Evolutionary conservation across 1,140 invertebrate genomes (phyloP), one percentile per base, ranked within the genome.

Genomic region (Muscidifurax raptorellus): DNA sequence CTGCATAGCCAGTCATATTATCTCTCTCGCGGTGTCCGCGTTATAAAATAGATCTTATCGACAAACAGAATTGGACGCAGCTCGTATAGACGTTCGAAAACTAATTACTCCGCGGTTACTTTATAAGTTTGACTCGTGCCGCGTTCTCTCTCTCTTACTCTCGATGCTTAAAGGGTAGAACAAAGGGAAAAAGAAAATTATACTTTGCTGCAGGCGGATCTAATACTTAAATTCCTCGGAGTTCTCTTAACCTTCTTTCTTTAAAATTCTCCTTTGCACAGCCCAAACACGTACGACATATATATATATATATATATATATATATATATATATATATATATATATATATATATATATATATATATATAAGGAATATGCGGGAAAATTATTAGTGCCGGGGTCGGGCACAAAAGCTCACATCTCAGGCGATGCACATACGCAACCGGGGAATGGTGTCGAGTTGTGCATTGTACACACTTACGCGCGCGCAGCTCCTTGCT

Each of bases 61-160:
- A 10, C 25, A 74, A 81, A 36, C 7, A 27, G 32, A 59, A 32
- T 59, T 74, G 52, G 10, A 81, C 44, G 52, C n/a, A n/a, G n/a
- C 3, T 7, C n/a, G 25, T 36, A 74, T 32, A 25, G 25, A 6
- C 22, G 7, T 81, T 22, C 0, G 22, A 27, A 81, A 81, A 74
- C 28, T 81, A 74, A 81, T 81, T 74, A 80, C 36, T 36, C n/a
- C 9, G 27, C 27, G 28, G 25, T 69, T 67, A 27, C 36, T 67
- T 59, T 22, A 1, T 27, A 74, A 80, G 36, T 80, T 69, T 69
- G 1, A 80, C 27, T 66, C 36, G 7, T 9, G 52, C 15, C 52
- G 5, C n/a, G n/a, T n/a, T n/a, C n/a, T n/a, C n/a, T n/a, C n/a
- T n/a, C n/a, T n/a, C n/a, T 44, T 67, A 44, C 36, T 12, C 66